These are phyloP conservation scores for Puffinus mauretanicus DNA, from an alignment of 2,113 vertebrate species.

Conservation along the genomic window DNA sequence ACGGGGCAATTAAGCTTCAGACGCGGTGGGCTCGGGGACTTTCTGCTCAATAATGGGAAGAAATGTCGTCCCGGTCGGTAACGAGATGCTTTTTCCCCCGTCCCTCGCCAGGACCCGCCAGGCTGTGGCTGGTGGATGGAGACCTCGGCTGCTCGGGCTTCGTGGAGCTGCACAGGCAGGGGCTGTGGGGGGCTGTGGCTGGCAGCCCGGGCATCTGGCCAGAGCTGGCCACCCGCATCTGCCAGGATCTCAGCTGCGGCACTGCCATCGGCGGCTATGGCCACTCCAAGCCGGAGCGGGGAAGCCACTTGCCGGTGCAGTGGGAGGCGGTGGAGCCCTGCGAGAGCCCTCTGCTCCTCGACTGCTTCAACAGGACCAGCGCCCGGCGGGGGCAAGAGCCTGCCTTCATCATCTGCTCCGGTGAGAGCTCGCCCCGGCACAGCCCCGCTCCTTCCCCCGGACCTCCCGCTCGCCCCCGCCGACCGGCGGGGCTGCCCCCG, in stretches of 20 bases:
- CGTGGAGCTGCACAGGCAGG: conserved; percentile 44
- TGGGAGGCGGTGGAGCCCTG: conserved; percentile 31
- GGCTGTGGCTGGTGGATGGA: conserved; percentile 34
- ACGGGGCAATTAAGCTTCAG: fast-evolving
- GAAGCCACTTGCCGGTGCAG: background rate
- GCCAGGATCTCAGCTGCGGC: conserved; percentile 23
- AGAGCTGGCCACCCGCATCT: conserved; percentile 6
- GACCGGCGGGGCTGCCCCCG: background rate
- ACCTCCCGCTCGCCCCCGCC: no score
- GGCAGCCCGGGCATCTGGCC: no score
- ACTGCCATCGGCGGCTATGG: fast-evolving
- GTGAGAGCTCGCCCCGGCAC: background rate
- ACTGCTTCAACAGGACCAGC: conserved; percentile 23
- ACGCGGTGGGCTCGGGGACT: fast-evolving
- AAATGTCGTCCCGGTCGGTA: fast-evolving
- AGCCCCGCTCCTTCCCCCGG: background rate
- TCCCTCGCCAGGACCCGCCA: background rate
- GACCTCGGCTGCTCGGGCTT: conserved; percentile 36
- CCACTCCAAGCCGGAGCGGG: fast-evolving
- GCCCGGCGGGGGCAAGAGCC: fast-evolving
- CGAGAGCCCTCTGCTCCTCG: fast-evolving
- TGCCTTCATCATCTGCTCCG: conserved; percentile 60
- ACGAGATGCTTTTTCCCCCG: fast-evolving
- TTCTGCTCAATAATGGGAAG: fast-evolving
- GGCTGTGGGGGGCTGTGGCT: conserved; percentile 24